Percentiles rank a stretch among this genome's conserved stretches.
Evolutionary conservation across 2,113 vertebrate genomes (phyloP).

Genomic region (Telmatochromis sp.): DNA sequence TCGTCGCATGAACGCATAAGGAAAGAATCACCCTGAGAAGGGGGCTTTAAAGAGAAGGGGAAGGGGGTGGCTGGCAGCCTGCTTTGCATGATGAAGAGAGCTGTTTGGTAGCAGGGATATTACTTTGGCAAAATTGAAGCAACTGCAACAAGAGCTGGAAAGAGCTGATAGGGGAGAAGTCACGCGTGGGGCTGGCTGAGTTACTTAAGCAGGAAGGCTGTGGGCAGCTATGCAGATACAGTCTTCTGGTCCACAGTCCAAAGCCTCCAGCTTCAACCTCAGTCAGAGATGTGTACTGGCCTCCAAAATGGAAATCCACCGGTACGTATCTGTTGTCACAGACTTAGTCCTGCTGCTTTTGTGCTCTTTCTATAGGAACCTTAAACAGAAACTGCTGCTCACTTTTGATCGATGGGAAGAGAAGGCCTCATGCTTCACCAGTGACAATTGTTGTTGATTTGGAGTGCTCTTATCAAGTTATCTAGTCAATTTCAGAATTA

Average conservation of each 20-base stretch:
- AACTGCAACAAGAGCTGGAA: neutral
- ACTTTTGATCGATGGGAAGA: neutral
- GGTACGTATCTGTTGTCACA: slow-evolving; percentile 44
- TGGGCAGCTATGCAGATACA: slow-evolving; percentile 49
- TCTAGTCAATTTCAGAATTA: neutral
- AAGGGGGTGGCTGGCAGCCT: neutral
- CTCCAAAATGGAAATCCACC: slow-evolving; percentile 58
- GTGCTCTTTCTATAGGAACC: neutral
- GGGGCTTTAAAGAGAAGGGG: neutral
- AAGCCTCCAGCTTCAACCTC: slow-evolving; percentile 33
- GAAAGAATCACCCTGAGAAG: neutral
- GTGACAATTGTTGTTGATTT: neutral
- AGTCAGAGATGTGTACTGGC: slow-evolving; percentile 41
- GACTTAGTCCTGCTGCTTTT: neutral
- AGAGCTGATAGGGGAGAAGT: neutral
- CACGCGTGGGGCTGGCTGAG: neutral
- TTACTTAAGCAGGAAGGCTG: neutral
- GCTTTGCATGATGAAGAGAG: slow-evolving; percentile 5
- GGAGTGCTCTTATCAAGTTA: neutral
- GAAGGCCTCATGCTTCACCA: neutral
- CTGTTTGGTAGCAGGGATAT: neutral
- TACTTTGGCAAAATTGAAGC: neutral
- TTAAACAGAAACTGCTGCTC: neutral
- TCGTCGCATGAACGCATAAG: slow-evolving; percentile 1
- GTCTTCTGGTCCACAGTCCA: slow-evolving; percentile 20